Evolutionary conservation across 2,888 invertebrate genomes (phyloP).

Genomic region (Cephus runcator): DNA sequence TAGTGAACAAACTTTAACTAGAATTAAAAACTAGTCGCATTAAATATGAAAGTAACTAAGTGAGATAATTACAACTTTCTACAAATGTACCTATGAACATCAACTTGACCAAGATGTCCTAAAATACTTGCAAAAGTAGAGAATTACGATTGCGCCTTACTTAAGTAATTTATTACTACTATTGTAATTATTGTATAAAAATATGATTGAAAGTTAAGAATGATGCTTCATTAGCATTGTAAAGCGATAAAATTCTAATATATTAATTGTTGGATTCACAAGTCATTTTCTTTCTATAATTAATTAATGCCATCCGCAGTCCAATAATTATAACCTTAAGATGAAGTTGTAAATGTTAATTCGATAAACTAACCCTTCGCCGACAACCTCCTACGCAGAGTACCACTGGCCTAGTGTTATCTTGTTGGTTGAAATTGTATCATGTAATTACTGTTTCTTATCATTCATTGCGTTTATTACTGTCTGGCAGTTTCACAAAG

Average conservation of each 20-base stretch:
- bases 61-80: neutral
- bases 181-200: neutral
- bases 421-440: constrained; percentile 26
- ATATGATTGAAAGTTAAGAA: neutral
- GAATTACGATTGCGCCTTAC: neutral
- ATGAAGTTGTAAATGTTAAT: neutral
- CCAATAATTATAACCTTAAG: neutral
- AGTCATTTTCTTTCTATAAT: neutral
- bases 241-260: neutral
- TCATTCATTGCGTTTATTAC: constrained; percentile 43
- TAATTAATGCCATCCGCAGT: neutral
- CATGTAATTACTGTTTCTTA: constrained; percentile 46
- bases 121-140: neutral
- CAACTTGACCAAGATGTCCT: neutral
- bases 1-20: neutral
- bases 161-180: neutral
- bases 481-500: constrained; percentile 36
- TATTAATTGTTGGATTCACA: neutral
- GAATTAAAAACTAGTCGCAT: neutral
- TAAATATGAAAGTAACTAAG: neutral
- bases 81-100: neutral
- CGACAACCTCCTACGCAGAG: neutral
- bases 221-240: neutral
- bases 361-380: neutral
- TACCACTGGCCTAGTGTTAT: constrained; percentile 27